Evolutionary conservation across 2,113 vertebrate species (phyloP).

Genomic region (Neofelis nebulosa): DNA sequence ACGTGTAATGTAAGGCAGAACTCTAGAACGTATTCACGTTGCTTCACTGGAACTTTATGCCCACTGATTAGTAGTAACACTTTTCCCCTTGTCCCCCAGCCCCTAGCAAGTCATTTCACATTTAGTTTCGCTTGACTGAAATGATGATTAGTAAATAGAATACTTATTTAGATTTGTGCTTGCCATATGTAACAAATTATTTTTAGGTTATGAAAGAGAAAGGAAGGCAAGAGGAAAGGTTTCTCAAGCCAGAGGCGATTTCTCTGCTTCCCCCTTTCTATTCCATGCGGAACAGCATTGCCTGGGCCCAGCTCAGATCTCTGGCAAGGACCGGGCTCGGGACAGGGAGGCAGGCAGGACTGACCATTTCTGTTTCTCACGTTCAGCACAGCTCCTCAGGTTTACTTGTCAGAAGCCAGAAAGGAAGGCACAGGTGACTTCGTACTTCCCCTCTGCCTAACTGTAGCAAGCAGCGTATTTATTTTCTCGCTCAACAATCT

Average conservation of each 20-base stretch:
- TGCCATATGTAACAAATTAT: background rate
- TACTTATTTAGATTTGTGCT: background rate
- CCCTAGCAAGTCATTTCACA: background rate
- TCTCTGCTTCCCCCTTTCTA: background rate
- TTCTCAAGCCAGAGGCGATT: background rate
- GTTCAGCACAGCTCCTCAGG: background rate
- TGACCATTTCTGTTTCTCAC: background rate
- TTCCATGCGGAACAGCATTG: background rate
- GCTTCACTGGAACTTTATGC: background rate
- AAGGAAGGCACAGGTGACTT: background rate
- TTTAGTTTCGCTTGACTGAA: background rate
- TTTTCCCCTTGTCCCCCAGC: background rate
- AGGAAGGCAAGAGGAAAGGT: background rate
- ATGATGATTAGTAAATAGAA: background rate
- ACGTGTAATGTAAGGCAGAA: background rate
- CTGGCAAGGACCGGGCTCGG: fast-evolving
- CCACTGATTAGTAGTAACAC: background rate
- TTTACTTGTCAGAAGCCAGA: background rate
- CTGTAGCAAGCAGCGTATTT: slow-evolving; percentile 84
- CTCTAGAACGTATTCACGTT: background rate
- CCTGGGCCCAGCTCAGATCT: background rate
- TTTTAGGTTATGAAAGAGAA: slow-evolving; percentile 29
- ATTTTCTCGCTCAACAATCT: slow-evolving; percentile 83
- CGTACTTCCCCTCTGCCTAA: slow-evolving; percentile 58
- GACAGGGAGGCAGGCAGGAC: too few relatives aligned